These are phyloP conservation scores for Bombus waltoni DNA, from an alignment of 1,140 invertebrate genomes.

Conservation along the genomic window DNA sequence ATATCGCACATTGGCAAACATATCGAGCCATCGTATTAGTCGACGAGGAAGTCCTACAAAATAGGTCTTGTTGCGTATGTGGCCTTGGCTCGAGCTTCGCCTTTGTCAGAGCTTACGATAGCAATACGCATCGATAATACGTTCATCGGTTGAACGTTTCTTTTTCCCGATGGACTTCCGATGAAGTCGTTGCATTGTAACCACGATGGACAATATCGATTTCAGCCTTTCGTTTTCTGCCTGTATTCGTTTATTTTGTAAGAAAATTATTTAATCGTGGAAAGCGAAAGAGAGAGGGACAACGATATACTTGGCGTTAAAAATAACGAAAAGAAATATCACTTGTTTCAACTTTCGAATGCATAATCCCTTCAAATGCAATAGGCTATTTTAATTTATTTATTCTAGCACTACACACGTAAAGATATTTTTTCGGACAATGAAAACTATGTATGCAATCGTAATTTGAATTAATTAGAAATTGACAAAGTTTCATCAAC, in stretches of 20 bases:
- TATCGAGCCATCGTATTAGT: conserved; percentile 38
- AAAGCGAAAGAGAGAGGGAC: not conserved
- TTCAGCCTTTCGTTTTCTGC: not conserved
- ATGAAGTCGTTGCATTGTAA: not conserved
- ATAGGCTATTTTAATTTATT: no score
- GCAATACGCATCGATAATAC: conserved; percentile 25
- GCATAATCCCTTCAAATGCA: no score
- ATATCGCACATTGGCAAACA: not conserved
- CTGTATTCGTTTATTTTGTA: not conserved
- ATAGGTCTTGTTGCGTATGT: conserved; percentile 65
- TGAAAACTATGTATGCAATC: no score
- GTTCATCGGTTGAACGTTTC: conserved; percentile 3
- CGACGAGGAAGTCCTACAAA: conserved; percentile 67
- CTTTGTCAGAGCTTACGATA: conserved; percentile 44
- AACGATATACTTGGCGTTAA: not conserved
- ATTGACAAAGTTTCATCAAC: not conserved
- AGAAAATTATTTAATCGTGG: not conserved
- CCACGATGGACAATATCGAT: not conserved
- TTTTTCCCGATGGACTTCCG: not conserved
- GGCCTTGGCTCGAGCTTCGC: conserved; percentile 58
- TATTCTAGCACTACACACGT: no score
- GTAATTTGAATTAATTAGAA: not conserved
- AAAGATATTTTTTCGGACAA: no score
- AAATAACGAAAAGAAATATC: not conserved
- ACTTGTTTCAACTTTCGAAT: no score